Evolutionary conservation across 2,797 vertebrate species (phyloP), one percentile per base, ranked within the genome.

Genomic region (Periparus ater): DNA sequence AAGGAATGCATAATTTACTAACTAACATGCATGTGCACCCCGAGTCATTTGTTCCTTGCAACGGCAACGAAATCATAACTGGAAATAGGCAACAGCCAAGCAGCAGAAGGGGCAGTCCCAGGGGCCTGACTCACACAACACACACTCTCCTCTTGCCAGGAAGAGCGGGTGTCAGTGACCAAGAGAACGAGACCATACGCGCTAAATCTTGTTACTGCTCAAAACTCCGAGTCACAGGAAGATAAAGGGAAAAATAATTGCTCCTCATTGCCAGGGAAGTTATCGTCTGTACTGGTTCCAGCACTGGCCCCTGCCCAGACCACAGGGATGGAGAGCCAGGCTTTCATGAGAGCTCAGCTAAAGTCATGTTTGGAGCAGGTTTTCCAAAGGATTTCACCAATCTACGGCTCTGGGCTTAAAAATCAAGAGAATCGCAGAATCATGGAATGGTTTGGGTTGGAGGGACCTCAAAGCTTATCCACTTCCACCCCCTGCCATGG

Each of bases 11-110:
- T 89, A 90, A 66, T 88, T 96, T 83, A 38, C 95, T 94, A 81
- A 93, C 94, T 94, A 82, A 80, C 96, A 95, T 96, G 94, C 95
- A 96, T 21, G 88, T 70, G 95, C 83, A 91, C 85, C 87, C 89
- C 9, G 7, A 91, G 65, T 44, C 6, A 2, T 74, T 88, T 22
- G 88, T 26, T 67, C 80, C 74, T 92, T 67, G 76, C 63, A 54
- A 85, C 63, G 17, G 36, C 66, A 44, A 48, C 42, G 20, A 17
- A 55, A 51, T 50, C 1, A 0, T 25, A 57, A 90, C 85, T 84
- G 88, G 92, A 88, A 94, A 92, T 5, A 88, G 10, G 47, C 87
- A 94, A 58, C 34, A 86, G 95, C 84, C 95, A 84, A 94, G 94
- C 93, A 93, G 74, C 95, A 91, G 95, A 89, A 86, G 44, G 79